Evolutionary conservation across 2,797 vertebrate species (phyloP), one percentile per base, ranked within the genome.

Genomic region (Myotis planiceps): DNA sequence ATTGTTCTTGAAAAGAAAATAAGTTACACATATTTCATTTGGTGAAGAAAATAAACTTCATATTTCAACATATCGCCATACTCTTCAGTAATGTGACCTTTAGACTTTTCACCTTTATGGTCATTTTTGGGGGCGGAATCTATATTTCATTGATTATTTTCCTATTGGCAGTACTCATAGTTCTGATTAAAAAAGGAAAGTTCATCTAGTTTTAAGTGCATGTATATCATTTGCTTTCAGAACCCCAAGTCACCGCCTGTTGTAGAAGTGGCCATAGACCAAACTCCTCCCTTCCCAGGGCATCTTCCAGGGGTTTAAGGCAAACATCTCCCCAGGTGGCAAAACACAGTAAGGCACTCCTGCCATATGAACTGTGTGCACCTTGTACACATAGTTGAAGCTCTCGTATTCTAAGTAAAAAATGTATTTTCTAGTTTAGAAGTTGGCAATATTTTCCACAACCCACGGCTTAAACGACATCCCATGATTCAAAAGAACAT

Each of bases 1-100:
- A 2, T 58, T 83, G 79, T 88, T 71, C 14, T 75, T 65, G 49
- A 94, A 92, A 87, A 39, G 37, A 93, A 66, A 94, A 83, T 82
- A 45, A 93, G 21, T 68, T 76, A 13, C 27, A 29, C 27, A 21
- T 32, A 37, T 76, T 79, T 83, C 32, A 63, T 58, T 93, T 74
- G 29, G n/a, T 34, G 3, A 25, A 92, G 47, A 88, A 82, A 88
- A 74, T 14, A 4, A 32, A 51, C 27, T 86, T 66, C 2, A 3
- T 49, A 42, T 76, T 90, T 80, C 29, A 86, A 27, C 29, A 55
- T 16, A 78, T 94, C 63, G 27, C 23, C 72, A 9, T 80, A 27
- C 4, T 29, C 18, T 80, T 80, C 32, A 32, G 12, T 37, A 47
- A 34, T 13, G n/a, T 45, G 39, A 81, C 78, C 27, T 87, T 89